Percentiles rank a stretch among this genome's conserved stretches.
Evolutionary conservation across 2,113 vertebrate species (phyloP).

Genomic region (Sebastes fasciatus): DNA sequence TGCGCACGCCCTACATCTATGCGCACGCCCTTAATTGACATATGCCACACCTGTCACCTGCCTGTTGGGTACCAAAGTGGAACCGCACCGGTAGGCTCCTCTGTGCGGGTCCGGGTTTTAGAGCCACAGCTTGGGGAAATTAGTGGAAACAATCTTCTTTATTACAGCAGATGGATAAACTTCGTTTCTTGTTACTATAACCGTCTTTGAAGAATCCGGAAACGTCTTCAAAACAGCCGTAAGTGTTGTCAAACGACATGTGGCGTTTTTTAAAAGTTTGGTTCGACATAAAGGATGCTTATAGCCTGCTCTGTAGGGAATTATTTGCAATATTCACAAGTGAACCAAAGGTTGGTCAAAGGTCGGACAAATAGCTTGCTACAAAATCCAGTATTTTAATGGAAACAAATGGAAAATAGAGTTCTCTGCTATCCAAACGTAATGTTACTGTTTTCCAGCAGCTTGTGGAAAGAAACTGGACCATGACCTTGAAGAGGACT

Average conservation of each 20-base stretch:
- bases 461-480: not conserved
- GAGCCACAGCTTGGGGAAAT: not conserved
- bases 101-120: not conserved
- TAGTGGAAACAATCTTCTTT: accelerated
- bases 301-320: not conserved
- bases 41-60: not conserved
- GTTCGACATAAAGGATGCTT: not conserved
- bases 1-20: too few relatives aligned
- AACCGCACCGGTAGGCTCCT: too few relatives aligned
- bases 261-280: not conserved
- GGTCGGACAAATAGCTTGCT: not conserved
- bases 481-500: not conserved
- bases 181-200: too few relatives aligned
- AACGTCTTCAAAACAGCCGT: not conserved
- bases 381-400: not conserved
- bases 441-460: not conserved
- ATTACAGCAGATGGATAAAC: not conserved
- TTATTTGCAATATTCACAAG: not conserved
- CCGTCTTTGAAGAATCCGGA: not conserved
- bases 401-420: not conserved
- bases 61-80: too few relatives aligned
- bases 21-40: not conserved
- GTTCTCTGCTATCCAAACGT: too few relatives aligned
- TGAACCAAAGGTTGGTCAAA: not conserved
- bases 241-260: not conserved